phyloP scores from a whole-genome alignment of 2,888 invertebrate species.

The Cotesia congregata region DNA sequence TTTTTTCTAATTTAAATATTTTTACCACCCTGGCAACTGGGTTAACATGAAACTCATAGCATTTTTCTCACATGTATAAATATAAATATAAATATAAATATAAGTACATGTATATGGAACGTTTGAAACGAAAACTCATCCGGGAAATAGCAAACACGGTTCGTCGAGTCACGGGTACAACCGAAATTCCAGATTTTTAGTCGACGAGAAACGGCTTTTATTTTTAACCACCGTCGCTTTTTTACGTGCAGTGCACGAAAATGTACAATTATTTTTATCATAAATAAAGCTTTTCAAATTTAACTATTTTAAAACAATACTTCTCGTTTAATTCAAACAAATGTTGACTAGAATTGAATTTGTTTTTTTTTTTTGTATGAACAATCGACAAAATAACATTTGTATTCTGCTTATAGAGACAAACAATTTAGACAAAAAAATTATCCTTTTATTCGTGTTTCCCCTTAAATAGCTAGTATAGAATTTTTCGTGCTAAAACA shows the following conservation, averaged over 20 bases:
- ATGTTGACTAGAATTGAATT: no score
- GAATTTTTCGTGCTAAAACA: no score
- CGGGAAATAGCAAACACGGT: constrained; percentile 23
- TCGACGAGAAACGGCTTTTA: constrained; percentile 17
- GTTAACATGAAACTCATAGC: constrained; percentile 15
- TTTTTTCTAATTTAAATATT: constrained; percentile 5
- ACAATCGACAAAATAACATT: no score
- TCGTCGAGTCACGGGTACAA: background rate
- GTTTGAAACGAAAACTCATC: constrained; percentile 8
- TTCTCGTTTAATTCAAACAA: no score
- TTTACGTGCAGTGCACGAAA: background rate
- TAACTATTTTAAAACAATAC: no score
- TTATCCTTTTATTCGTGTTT: no score
- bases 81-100: background rate
- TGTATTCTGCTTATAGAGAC: no score
- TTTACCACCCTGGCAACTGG: constrained; percentile 14
- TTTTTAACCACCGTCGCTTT: background rate
- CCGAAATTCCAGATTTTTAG: constrained; percentile 29
- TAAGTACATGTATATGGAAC: background rate
- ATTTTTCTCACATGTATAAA: background rate
- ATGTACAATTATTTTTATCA: background rate
- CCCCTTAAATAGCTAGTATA: no score
- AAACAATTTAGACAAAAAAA: no score
- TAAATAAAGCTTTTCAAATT: background rate
- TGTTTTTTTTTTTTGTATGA: no score